Percentiles rank a stretch among this genome's conserved stretches.
Conservation (phyloP, 2,797 vertebrate genomes). For the Tokudaia muenninki region DNA sequence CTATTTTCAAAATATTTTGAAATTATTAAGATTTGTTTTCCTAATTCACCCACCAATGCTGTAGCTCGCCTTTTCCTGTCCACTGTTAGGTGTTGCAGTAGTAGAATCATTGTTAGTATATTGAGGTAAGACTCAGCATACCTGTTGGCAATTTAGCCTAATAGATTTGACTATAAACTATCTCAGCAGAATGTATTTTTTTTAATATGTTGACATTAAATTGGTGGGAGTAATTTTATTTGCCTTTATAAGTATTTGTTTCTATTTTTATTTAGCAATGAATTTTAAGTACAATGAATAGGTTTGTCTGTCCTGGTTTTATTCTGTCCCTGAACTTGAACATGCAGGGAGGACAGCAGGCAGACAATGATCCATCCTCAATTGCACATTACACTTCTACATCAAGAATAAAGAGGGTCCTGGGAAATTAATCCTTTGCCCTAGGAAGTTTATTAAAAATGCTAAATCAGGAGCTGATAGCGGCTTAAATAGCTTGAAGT, state of each 20-base stretch:
- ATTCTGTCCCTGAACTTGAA: conserved; percentile 29
- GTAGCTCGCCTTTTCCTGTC: background rate
- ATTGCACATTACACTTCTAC: conserved; percentile 66
- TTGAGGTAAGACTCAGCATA: conserved; percentile 75
- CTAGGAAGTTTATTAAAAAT: conserved; percentile 84
- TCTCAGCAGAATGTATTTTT: background rate
- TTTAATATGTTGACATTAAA: conserved; percentile 48
- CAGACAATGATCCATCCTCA: conserved; percentile 16
- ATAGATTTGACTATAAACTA: conserved; percentile 61
- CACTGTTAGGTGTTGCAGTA: background rate
- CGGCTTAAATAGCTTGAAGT: conserved; percentile 75
- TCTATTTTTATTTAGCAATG: conserved; percentile 70
- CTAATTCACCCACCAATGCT: background rate
- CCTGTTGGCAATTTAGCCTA: conserved; percentile 54
- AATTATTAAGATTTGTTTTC: background rate
- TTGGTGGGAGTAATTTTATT: conserved; percentile 60
- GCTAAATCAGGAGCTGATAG: conserved; percentile 79
- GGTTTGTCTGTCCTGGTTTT: conserved; percentile 45
- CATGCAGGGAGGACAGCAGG: conserved; percentile 42
- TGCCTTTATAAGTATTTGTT: conserved; percentile 54
- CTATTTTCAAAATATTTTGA: background rate
- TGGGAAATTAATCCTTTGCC: conserved; percentile 82
- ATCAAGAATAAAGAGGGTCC: conserved; percentile 74
- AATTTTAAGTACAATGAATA: conserved; percentile 51
- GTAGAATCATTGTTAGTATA: conserved; percentile 18